Percentiles rank a stretch among this genome's conserved stretches.
These are phyloP conservation scores for Karalla daura DNA, from an alignment of 2,797 vertebrate genomes.

Conservation along the genomic window DNA sequence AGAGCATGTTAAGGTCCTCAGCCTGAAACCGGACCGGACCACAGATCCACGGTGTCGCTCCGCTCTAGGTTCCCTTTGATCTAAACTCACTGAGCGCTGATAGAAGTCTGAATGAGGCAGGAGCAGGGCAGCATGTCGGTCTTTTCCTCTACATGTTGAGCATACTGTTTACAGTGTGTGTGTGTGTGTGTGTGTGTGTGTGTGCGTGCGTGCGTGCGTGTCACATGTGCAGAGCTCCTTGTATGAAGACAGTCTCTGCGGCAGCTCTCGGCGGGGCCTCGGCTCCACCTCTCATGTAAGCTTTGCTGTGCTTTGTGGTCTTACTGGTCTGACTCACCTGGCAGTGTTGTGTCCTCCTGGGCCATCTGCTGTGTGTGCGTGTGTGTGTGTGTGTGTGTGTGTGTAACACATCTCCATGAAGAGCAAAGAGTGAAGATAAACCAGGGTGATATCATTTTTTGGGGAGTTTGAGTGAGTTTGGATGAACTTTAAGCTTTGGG, in stretches of 20 bases:
- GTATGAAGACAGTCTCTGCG: constrained; percentile 74
- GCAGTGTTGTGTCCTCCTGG: not conserved
- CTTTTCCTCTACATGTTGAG: not conserved
- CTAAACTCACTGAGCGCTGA: constrained; percentile 3
- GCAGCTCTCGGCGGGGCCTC: constrained; percentile 52
- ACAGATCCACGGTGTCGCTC: no score
- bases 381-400: no score
- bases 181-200: no score
- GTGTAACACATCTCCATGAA: no score
- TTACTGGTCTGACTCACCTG: not conserved
- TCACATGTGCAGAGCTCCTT: constrained; percentile 63
- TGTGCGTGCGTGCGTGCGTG: not conserved
- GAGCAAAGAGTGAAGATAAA: not conserved
- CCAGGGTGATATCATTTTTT: not conserved
- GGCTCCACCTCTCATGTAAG: constrained; percentile 72
- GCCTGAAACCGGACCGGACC: no score
- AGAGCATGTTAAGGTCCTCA: no score
- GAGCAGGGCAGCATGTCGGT: not conserved
- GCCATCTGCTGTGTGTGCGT: not conserved
- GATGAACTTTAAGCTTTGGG: not conserved
- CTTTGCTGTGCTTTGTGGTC: not conserved
- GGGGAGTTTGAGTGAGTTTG: not conserved
- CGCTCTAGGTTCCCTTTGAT: no score
- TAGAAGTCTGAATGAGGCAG: not conserved
- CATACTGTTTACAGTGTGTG: not conserved